Conservation (phyloP, 1,140 invertebrate species). For the Radopholus similis region DNA sequence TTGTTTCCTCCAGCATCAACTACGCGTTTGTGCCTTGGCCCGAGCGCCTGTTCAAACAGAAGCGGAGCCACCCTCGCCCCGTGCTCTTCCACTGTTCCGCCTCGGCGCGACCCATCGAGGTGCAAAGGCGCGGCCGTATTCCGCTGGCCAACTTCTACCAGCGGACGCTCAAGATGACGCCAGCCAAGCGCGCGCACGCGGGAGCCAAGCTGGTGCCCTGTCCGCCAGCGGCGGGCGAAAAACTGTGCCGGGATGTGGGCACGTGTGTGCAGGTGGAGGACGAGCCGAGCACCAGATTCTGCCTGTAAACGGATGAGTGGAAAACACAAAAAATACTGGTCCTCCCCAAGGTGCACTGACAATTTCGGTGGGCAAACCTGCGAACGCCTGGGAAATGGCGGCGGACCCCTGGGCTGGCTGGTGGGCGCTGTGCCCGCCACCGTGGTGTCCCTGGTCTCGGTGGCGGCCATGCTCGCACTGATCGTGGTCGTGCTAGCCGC, state of each 20-base stretch:
- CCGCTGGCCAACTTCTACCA: slow-evolving; percentile 2
- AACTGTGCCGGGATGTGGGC: neutral
- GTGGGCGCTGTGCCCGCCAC: no score
- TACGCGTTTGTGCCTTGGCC: neutral
- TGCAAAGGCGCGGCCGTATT: neutral
- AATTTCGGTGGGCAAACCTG: slow-evolving; percentile 1
- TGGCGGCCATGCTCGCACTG: no score
- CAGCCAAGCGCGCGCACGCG: no score
- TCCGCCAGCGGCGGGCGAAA: no score
- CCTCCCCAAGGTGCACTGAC: neutral
- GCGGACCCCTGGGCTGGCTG: no score
- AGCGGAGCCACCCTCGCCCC: neutral
- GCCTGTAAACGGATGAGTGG: no score
- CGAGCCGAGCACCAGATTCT: no score
- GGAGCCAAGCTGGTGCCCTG: no score
- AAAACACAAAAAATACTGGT: no score
- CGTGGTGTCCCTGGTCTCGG: no score
- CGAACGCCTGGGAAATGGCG: no score
- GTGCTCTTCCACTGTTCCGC: slow-evolving; percentile 16
- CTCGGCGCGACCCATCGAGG: slow-evolving; percentile 5
- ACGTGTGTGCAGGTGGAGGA: neutral
- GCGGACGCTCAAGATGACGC: slow-evolving; percentile 16
- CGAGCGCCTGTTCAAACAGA: neutral
- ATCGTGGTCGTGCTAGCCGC: no score
- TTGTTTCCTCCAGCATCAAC: neutral